Evolutionary conservation across 2,888 invertebrate genomes (phyloP), one percentile per base, ranked within the genome.

Genomic region (Gerris lacustris): DNA sequence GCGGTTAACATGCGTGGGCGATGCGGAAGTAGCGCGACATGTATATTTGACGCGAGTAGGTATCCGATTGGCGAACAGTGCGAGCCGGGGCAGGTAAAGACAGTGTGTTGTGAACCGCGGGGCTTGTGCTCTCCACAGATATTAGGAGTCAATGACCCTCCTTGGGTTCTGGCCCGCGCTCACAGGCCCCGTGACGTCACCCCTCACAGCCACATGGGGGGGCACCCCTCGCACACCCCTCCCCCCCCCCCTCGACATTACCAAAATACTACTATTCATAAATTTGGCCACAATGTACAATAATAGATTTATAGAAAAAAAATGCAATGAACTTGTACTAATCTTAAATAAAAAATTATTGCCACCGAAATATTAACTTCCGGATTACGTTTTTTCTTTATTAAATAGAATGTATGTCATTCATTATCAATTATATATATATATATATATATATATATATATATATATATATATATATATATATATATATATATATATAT

Each of bases 91-190:
- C 55, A 55, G 55, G 55, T 55, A 55, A 55, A 55, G 55, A 15
- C 55, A 11, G 55, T 55, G 55, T 55, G 55, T 55, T 55, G 55
- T 55, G 55, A 5, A 15, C 1, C 55, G 7, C 47, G 47, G 55
- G 55, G 55, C 55, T 55, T 55, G 55, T 55, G 55, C 55, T 55
- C 55, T 55, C 55, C 9, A 55, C 55, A 55, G 55, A 55, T 55
- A 55, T 55, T 55, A 55, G 55, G 55, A 55, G 55, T 55, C 55
- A 55, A 55, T 55, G 55, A 55, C 55, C 55, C 55, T 55, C 55
- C 55, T 15, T 11, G 55, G 31, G n/a, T n/a, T n/a, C 47, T 7
- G 47, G 55, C 55, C 15, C 55, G 55, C 55, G 55, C 55, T 55
- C 55, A 2, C 55, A 55, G 55, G 9, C 55, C 47, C 11, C 15